These are phyloP conservation scores for Mylabris phalerata DNA, from an alignment of 1,140 invertebrate species.

Conservation along the genomic window DNA sequence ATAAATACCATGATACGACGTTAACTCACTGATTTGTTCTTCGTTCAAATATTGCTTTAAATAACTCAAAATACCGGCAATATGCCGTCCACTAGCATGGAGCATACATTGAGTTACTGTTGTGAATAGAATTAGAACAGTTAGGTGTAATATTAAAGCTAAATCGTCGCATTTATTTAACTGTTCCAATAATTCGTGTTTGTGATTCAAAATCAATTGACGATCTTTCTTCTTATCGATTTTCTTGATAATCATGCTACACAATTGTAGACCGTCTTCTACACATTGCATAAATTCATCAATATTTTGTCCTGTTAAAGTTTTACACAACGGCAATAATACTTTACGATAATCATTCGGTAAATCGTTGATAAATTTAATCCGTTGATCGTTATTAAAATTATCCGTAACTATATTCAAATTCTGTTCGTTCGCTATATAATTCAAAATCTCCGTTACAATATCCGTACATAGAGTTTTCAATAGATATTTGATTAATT, in stretches of 20 bases:
- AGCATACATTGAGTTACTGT: slow-evolving; percentile 71
- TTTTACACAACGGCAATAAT: slow-evolving; percentile 56
- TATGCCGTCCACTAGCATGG: slow-evolving; percentile 86
- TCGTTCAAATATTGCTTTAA: slow-evolving; percentile 61
- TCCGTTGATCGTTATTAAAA: slow-evolving; percentile 58
- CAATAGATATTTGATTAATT: slow-evolving; percentile 73
- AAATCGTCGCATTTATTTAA: slow-evolving; percentile 66
- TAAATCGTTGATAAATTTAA: slow-evolving; percentile 60
- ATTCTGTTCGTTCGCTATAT: slow-evolving; percentile 60
- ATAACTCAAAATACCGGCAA: slow-evolving; percentile 69
- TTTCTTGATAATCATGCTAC: slow-evolving; percentile 82
- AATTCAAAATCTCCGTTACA: slow-evolving; percentile 68
- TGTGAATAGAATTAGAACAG: slow-evolving; percentile 74
- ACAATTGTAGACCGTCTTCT: slow-evolving; percentile 63
- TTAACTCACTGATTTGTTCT: slow-evolving; percentile 56
- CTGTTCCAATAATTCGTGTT: slow-evolving; percentile 74
- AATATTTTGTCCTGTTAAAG: slow-evolving; percentile 51
- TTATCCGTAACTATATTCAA: slow-evolving; percentile 48
- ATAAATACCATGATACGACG: slow-evolving; percentile 67
- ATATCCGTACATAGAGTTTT: slow-evolving; percentile 79
- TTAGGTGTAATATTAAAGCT: slow-evolving; percentile 77
- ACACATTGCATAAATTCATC: slow-evolving; percentile 72
- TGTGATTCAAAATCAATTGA: slow-evolving; percentile 65
- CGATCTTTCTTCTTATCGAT: slow-evolving; percentile 83
- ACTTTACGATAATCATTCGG: slow-evolving; percentile 57